Base-by-base conservation (phyloP, 2,797 vertebrate genomes). In the Sebastes trivittatus region DNA sequence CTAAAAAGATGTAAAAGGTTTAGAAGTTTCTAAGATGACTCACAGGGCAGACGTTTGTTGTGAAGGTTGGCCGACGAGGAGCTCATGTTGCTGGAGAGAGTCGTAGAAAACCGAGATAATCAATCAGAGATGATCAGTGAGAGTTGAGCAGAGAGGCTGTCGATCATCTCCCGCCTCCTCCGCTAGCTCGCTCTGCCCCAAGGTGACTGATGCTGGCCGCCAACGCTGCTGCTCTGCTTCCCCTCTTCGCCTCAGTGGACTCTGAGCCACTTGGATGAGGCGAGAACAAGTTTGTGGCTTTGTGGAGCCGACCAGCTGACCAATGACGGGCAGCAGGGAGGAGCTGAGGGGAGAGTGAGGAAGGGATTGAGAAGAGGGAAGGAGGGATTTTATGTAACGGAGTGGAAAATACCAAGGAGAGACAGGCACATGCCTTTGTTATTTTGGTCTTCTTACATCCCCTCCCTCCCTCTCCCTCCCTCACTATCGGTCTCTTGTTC, bases 1-100 rank as follows among this genome's bases (percentile, higher is more conserved):
- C 18, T 32, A 20, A 52, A 49, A 3, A n/a, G 10, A 2, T 56
- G 14, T 13, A n/a, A 10, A 64, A 71, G 1, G 7, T 67, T 16
- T 6, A 68, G 5, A 60, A 65, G 59, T 78, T 38, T 62, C 13
- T 8, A 56, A 59, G 70, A 55, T 56, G 73, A 96, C 95, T 96
- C 89, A 96, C 95, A 89, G 59, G 95, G 80, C 23, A 92, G 91
- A 30, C 84, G 90, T 69, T 93, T 93, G 91, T 72, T 94, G 87
- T 94, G 92, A 52, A 93, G 77, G 85, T 89, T 95, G 56, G 93
- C 85, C 62, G 94, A 90, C 49, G 94, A 92, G 66, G 95, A 94
- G 89, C 90, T 96, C 95, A 96, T 96, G 92, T 71, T 90, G 88
- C 77, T 68, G 86, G 42, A 63, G 73, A 63, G 72, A 80, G 63